A percentile compares a stretch with the other conserved stretches of the same genome.
These are phyloP conservation scores for Syncerus caffer DNA, from an alignment of 2,797 vertebrate genomes.

Conservation along the genomic window DNA sequence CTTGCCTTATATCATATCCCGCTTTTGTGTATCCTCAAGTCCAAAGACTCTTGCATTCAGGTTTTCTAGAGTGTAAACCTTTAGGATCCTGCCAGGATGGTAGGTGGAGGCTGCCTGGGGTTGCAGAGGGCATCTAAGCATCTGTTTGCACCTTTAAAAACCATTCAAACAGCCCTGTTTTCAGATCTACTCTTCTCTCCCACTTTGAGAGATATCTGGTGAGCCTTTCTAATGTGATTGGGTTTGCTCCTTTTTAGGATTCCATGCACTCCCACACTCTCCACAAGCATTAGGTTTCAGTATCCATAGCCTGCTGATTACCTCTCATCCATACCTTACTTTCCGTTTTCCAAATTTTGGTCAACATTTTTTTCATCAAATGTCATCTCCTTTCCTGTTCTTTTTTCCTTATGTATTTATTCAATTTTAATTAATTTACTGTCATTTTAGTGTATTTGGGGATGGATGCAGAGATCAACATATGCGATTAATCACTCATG, in stretches of 20 bases:
- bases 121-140: background rate
- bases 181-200: background rate
- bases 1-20: background rate
- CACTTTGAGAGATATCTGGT: background rate
- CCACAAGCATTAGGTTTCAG: background rate
- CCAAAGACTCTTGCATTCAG: background rate
- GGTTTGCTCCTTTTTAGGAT: background rate
- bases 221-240: background rate
- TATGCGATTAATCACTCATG: background rate
- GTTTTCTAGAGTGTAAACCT: background rate
- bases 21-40: background rate
- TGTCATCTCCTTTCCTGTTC: background rate
- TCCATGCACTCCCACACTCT: background rate
- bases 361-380: background rate
- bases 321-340: background rate
- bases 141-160: background rate
- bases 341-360: background rate
- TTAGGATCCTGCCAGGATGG: background rate
- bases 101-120: background rate
- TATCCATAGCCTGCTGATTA: background rate
- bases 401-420: background rate
- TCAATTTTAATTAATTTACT: slow-evolving; percentile 3
- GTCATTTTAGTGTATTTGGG: background rate
- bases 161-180: background rate
- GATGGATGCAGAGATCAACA: background rate